Evolutionary conservation across 2,797 vertebrate species (phyloP), one percentile per base, ranked within the genome.

Genomic region (Borostomias antarcticus): DNA sequence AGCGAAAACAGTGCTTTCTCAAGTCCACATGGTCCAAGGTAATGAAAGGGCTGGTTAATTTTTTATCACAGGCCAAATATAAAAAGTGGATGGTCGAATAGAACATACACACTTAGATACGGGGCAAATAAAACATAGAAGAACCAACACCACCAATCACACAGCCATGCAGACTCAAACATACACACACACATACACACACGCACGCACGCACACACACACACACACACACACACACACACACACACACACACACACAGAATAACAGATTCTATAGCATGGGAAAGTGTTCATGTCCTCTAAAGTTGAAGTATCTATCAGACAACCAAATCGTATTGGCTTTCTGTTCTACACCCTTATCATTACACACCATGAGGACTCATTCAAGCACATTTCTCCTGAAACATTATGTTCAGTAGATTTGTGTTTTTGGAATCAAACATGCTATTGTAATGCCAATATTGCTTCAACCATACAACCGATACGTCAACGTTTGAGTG

Each of bases 51-150:
- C 59, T 64, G n/a, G 82, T 89, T 88, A 89, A 87, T 87, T 29
- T 62, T 87, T 90, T 84, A 84, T 74, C 85, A 5, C 10, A 72
- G 69, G 61, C 25, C 78, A 90, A 90, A 88, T 35, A 90, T 50
- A 78, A 79, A 50, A 74, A 83, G 75, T 74, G 75, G 79, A 70
- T 78, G 64, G 51, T 59, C 76, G 87, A 86, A 89, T 23, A 86
- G 68, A 76, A 73, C 62, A 23, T 15, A 58, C 64, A 59, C 58
- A 45, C 78, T 73, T 70, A 75, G 72, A 23, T 56, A 75, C 17
- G 26, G 58, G 6, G 60, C 65, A 8, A 47, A 8, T 47, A 30
- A 40, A 37, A 40, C 9, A 26, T 5, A 35, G 6, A 35, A 15
- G 37, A n/a, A 23, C 58, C 58, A 54, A 69, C 47, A 54, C 68